Conservation (phyloP, 2,113 vertebrate species). For the Pseudolaguvia tuberculata region DNA sequence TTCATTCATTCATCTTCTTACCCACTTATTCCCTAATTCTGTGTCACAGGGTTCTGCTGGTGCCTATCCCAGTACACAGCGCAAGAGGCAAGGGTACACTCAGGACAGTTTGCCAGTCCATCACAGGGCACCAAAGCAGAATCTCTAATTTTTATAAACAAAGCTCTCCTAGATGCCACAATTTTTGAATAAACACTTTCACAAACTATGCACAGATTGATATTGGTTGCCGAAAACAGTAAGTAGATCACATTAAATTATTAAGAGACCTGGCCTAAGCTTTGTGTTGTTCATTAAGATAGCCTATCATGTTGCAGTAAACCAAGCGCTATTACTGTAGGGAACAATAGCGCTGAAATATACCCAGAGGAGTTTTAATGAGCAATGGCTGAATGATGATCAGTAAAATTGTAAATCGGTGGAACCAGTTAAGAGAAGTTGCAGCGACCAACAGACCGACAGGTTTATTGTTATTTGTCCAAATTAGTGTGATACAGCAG, state of each 20-base stretch:
- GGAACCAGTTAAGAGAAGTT: not conserved
- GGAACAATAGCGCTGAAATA: not conserved
- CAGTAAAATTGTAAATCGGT: not conserved
- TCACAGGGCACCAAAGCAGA: not conserved
- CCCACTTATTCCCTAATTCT: no score
- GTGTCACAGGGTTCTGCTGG: no score
- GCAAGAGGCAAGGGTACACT: no score
- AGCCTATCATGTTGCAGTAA: not conserved
- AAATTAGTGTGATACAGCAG: not conserved
- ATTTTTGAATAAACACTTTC: no score
- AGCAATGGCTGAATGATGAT: not conserved
- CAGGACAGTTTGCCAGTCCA: no score
- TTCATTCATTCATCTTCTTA: no score
- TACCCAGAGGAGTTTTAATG: not conserved
- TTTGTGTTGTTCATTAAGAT: not conserved
- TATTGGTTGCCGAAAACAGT: not conserved
- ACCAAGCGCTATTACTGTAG: not conserved
- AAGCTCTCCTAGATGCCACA: no score
- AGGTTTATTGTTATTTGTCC: not conserved
- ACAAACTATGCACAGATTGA: not conserved
- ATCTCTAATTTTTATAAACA: no score
- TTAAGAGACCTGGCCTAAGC: no score
- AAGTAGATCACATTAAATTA: not conserved
- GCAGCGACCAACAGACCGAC: not conserved
- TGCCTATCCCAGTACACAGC: no score